Conservation (phyloP, 2,797 vertebrate species). For the Loris lydekkerianus region DNA sequence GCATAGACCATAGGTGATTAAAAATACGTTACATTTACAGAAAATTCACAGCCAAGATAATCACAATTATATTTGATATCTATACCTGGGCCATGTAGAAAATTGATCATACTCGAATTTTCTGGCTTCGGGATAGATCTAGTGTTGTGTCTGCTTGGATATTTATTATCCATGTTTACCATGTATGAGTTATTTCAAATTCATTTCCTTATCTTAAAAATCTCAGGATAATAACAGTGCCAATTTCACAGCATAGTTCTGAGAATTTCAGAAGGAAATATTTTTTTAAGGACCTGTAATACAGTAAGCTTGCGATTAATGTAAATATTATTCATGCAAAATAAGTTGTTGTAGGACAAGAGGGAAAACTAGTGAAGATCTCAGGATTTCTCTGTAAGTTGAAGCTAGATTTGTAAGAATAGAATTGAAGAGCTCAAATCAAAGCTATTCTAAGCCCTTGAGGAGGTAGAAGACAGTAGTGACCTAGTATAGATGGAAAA, state of each 20-base stretch:
- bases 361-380: neutral
- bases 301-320: neutral
- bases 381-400: neutral
- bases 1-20: neutral
- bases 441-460: neutral
- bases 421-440: neutral
- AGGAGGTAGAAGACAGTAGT: neutral
- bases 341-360: neutral
- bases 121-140: neutral
- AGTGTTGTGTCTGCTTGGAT: neutral
- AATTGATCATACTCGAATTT: neutral
- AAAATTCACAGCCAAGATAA: neutral
- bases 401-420: neutral
- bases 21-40: neutral
- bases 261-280: neutral
- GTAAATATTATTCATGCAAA: neutral
- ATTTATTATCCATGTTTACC: neutral
- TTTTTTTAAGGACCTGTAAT: neutral
- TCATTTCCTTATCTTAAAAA: slow-evolving; percentile 24
- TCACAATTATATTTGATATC: neutral
- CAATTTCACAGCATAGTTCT: neutral
- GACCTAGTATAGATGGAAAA: neutral
- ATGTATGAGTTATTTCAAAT: neutral
- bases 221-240: neutral
- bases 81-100: neutral